Conservation (phyloP, 2,888 invertebrate species). For the Rutpela maculata region DNA sequence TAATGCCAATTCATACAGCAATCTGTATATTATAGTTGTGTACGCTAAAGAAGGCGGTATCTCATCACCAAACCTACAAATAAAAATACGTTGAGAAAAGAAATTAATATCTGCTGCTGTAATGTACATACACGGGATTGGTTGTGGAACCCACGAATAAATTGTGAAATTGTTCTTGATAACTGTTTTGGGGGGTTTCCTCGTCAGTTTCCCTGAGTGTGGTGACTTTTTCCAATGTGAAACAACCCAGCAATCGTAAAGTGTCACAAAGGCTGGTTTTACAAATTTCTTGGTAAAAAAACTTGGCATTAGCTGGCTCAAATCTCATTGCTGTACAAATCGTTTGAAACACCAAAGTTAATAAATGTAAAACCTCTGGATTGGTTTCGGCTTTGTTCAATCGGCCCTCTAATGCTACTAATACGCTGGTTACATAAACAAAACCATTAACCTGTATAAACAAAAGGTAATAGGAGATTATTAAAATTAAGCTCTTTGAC, state of each 20-base stretch:
- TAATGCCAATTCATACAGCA: constrained; percentile 95
- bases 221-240: constrained; percentile 73
- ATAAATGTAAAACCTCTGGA: constrained; percentile 83
- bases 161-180: constrained; percentile 79
- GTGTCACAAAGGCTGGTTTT: constrained; percentile 96
- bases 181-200: constrained; percentile 59
- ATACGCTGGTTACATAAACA: constrained; percentile 96
- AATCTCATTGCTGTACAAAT: constrained; percentile 98
- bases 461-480: constrained; percentile 29
- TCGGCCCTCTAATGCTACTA: constrained; percentile 93
- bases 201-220: constrained; percentile 66
- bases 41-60: constrained; percentile 88
- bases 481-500: constrained; percentile 5
- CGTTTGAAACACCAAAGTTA: constrained; percentile 94
- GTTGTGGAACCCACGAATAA: constrained; percentile 86
- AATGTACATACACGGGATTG: constrained; percentile 78
- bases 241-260: constrained; percentile 93
- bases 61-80: constrained; percentile 80
- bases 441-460: constrained; percentile 89
- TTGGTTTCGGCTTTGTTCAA: constrained; percentile 75
- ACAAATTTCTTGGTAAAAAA: constrained; percentile 98
- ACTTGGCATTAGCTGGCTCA: constrained; percentile 99
- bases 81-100: constrained; percentile 49
- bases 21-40: constrained; percentile 89
- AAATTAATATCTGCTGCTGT: constrained; percentile 19